Conservation (phyloP, 2,888 invertebrate species). For the Neoscelio sp. region DNA sequence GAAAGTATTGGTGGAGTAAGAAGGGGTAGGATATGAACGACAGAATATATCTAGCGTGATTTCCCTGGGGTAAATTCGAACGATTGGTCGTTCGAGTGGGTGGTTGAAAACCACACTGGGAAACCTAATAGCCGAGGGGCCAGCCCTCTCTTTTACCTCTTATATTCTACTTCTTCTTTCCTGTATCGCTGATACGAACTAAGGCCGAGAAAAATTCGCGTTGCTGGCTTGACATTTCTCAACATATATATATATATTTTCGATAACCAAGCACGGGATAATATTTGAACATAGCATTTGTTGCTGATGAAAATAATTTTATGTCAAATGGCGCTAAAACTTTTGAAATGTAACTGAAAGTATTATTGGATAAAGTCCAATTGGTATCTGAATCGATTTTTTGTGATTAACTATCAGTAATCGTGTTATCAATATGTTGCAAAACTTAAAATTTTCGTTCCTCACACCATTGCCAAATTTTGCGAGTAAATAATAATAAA, state of each 20-base stretch:
- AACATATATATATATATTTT: constrained; percentile 32
- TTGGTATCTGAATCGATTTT: too few relatives aligned
- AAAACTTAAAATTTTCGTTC: too few relatives aligned
- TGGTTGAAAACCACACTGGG: constrained; percentile 82
- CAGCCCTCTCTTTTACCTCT: constrained; percentile 67
- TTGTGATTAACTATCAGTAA: too few relatives aligned
- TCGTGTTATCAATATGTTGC: too few relatives aligned
- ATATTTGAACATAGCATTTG: background rate
- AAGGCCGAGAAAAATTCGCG: constrained; percentile 54
- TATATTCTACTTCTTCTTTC: constrained; percentile 55
- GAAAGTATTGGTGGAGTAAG: constrained; percentile 67
- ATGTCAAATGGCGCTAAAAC: too few relatives aligned
- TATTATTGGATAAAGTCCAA: too few relatives aligned
- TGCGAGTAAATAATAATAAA: too few relatives aligned
- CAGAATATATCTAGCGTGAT: constrained; percentile 81
- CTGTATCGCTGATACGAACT: constrained; percentile 53
- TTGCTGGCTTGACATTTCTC: constrained; percentile 53
- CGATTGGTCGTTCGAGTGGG: constrained; percentile 82
- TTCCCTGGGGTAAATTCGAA: constrained; percentile 81
- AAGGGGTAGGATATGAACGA: constrained; percentile 69
- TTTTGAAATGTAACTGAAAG: too few relatives aligned
- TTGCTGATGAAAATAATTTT: background rate
- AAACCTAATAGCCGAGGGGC: constrained; percentile 81
- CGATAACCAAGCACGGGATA: background rate
- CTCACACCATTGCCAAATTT: too few relatives aligned